These are phyloP conservation scores for Sycophila texana DNA, from an alignment of 2,888 invertebrate genomes.

Conservation along the genomic window DNA sequence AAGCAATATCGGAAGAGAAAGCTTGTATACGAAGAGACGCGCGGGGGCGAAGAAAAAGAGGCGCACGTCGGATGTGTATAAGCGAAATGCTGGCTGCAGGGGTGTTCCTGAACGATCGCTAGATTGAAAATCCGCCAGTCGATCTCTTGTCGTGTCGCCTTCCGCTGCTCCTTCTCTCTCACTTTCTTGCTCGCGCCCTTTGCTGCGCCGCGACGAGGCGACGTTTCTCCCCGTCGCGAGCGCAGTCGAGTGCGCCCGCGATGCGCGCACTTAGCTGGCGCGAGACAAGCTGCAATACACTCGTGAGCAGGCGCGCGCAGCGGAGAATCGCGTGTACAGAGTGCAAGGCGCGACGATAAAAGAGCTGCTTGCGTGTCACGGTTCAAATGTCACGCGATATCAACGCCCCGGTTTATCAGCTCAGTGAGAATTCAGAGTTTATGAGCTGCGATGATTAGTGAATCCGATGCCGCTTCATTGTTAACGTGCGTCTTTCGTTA, in stretches of 20 bases:
- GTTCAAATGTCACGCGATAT: too few species aligned
- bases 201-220: too few species aligned
- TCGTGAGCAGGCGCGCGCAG: slow-evolving; percentile 10
- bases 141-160: slow-evolving; percentile 40
- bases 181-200: slow-evolving; percentile 6
- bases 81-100: slow-evolving; percentile 45
- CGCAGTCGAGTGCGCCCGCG: slow-evolving; percentile 14
- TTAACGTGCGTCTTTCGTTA: too few species aligned
- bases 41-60: background rate
- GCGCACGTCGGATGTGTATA: slow-evolving; percentile 20
- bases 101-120: slow-evolving; percentile 50
- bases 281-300: too few species aligned
- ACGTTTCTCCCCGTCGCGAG: too few species aligned
- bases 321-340: background rate
- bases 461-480: too few species aligned
- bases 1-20: slow-evolving; percentile 21
- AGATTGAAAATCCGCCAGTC: slow-evolving; percentile 56
- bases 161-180: background rate
- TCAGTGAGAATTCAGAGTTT: too few species aligned
- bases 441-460: too few species aligned
- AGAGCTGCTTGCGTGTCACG: too few species aligned
- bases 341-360: background rate
- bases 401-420: too few species aligned
- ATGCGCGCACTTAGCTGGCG: background rate
- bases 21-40: background rate